Percentiles rank a stretch among this genome's conserved stretches.
phyloP scores from a whole-genome alignment of 1,140 invertebrate species.

The Drosophila mayri region DNA sequence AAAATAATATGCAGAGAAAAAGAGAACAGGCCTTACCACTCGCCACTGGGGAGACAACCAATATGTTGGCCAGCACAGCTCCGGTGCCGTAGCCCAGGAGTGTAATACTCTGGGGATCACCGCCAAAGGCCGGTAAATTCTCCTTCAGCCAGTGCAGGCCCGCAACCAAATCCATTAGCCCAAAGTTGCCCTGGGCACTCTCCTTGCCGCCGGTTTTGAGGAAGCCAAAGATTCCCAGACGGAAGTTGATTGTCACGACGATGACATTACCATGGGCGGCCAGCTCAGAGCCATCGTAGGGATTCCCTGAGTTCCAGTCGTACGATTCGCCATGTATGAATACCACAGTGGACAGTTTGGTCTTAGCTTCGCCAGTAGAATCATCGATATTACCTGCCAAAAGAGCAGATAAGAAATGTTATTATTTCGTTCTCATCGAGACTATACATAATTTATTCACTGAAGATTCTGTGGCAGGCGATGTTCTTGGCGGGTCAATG shows the following conservation, averaged over 20 bases:
- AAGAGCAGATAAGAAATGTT: no score
- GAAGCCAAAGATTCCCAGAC: slow-evolving; percentile 98
- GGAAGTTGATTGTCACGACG: slow-evolving; percentile 98
- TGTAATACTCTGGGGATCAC: slow-evolving; percentile 94
- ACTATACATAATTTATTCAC: background rate
- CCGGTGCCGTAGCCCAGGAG: slow-evolving; percentile 97
- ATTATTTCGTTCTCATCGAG: no score
- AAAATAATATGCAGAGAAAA: background rate
- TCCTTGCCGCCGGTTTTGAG: slow-evolving; percentile 94
- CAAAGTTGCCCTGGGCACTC: slow-evolving; percentile 96
- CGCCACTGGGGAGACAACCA: slow-evolving; percentile 96
- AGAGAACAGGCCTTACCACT: slow-evolving; percentile 88
- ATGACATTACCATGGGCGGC: slow-evolving; percentile 96
- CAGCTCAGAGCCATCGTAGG: slow-evolving; percentile 96
- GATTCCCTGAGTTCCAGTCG: slow-evolving; percentile 97
- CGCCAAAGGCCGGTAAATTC: slow-evolving; percentile 95
- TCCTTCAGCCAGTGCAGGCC: slow-evolving; percentile 96
- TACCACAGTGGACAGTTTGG: slow-evolving; percentile 90
- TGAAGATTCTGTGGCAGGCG: background rate
- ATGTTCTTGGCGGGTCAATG: slow-evolving; percentile 27
- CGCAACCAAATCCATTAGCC: slow-evolving; percentile 97
- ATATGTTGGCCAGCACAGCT: slow-evolving; percentile 96
- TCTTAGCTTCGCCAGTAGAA: slow-evolving; percentile 12
- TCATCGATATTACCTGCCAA: slow-evolving; percentile 43
- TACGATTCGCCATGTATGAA: slow-evolving; percentile 98